A percentile compares a stretch with the other conserved stretches of the same genome.
These are phyloP conservation scores for Catagonus wagneri DNA, from an alignment of 2,113 vertebrate species.

Conservation along the genomic window DNA sequence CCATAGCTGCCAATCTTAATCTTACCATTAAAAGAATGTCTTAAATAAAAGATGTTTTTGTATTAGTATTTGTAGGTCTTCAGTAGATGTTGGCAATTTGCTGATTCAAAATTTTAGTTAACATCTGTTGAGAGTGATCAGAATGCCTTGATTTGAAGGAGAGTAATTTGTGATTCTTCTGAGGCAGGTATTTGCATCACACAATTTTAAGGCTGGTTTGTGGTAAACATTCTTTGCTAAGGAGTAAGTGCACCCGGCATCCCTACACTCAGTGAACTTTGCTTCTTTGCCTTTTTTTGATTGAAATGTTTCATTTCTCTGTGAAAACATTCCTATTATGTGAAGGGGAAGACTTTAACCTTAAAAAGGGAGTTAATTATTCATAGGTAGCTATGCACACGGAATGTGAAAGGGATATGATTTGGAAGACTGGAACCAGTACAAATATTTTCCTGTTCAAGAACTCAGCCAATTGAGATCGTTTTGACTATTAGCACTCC, in stretches of 20 bases:
- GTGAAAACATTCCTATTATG: neutral
- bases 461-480: neutral
- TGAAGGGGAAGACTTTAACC: neutral
- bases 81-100: neutral
- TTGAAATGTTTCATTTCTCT: slow-evolving; percentile 31
- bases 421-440: neutral
- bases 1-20: neutral
- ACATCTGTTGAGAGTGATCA: neutral
- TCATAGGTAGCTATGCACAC: neutral
- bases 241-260: neutral
- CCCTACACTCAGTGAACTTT: neutral
- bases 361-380: neutral
- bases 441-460: neutral
- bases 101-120: neutral
- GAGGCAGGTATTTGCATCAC: neutral
- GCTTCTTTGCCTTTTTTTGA: neutral
- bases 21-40: neutral
- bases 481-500: neutral
- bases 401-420: neutral
- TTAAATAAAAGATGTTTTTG: neutral
- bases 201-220: neutral
- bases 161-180: neutral
- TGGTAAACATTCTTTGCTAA: neutral
- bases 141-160: neutral
- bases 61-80: neutral